phyloP scores from a whole-genome alignment of 2,797 vertebrate genomes.

The Eulemur coronatus region DNA sequence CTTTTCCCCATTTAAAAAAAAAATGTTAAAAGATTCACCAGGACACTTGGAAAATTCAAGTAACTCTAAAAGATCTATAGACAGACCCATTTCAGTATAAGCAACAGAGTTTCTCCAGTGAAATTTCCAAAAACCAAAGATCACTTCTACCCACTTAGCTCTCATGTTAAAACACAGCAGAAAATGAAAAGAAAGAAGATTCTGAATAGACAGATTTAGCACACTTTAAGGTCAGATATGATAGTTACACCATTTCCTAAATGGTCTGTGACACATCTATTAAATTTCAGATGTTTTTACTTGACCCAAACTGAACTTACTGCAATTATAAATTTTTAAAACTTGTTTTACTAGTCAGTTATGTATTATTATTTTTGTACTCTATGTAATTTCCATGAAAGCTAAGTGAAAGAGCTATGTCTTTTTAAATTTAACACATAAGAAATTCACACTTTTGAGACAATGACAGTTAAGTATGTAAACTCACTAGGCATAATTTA shows the following conservation, averaged over 20 bases:
- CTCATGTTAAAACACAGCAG: not conserved
- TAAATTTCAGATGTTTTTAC: constrained; percentile 3
- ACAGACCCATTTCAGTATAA: not conserved
- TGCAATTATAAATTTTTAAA: constrained; percentile 22
- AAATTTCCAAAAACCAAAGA: not conserved
- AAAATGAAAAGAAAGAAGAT: not conserved
- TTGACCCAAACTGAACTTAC: constrained; percentile 27
- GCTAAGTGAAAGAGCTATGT: not conserved
- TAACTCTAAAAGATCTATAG: not conserved
- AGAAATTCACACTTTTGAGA: not conserved
- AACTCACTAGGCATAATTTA: constrained; percentile 7
- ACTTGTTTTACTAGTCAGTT: constrained; percentile 19
- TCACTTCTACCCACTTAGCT: not conserved
- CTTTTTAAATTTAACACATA: not conserved
- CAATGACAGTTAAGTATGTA: not conserved
- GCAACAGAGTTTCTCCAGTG: not conserved
- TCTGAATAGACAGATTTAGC: not conserved
- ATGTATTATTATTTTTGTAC: not conserved
- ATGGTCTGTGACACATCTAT: not conserved
- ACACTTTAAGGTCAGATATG: not conserved
- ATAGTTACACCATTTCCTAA: not conserved
- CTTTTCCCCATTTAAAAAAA: not conserved
- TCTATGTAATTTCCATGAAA: not conserved
- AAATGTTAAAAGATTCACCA: not conserved
- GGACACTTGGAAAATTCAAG: not conserved